Evolutionary conservation across 2,113 vertebrate genomes (phyloP).

Genomic region (Chiloscyllium plagiosum): DNA sequence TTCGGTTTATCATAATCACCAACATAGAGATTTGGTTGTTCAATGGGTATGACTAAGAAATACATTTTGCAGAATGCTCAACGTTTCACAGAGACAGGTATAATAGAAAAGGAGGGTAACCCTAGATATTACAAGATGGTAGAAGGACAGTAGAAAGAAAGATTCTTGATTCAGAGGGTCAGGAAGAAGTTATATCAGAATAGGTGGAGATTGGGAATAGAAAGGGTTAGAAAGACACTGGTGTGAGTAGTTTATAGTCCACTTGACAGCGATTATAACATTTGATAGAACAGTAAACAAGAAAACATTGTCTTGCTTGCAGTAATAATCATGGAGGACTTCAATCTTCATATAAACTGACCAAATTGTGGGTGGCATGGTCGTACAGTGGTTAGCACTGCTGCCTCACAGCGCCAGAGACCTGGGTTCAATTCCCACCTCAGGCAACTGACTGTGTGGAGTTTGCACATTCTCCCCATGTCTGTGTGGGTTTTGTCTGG

Average conservation of each 20-base stretch:
- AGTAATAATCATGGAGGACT: not conserved
- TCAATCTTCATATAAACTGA: not conserved
- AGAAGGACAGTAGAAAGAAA: not conserved
- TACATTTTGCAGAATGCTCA: not conserved
- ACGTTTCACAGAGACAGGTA: not conserved
- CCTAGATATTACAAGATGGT: not conserved
- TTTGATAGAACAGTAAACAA: not conserved
- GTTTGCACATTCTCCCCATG: too few species aligned
- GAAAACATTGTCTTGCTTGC: not conserved
- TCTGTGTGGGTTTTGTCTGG: too few species aligned
- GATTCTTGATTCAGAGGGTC: not conserved
- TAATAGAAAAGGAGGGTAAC: not conserved
- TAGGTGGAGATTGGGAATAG: not conserved
- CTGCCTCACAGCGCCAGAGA: too few species aligned
- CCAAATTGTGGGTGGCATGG: too few species aligned
- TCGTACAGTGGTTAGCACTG: too few species aligned
- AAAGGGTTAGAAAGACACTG: not conserved
- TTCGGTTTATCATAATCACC: not conserved
- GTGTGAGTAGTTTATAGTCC: not conserved
- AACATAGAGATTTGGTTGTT: not conserved
- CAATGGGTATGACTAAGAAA: not conserved
- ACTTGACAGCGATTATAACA: not conserved
- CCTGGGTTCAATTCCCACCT: too few species aligned
- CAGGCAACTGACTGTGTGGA: too few species aligned
- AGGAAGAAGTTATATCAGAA: not conserved